These are phyloP conservation scores for Allacma fusca DNA, from an alignment of 2,888 invertebrate species.

Conservation along the genomic window DNA sequence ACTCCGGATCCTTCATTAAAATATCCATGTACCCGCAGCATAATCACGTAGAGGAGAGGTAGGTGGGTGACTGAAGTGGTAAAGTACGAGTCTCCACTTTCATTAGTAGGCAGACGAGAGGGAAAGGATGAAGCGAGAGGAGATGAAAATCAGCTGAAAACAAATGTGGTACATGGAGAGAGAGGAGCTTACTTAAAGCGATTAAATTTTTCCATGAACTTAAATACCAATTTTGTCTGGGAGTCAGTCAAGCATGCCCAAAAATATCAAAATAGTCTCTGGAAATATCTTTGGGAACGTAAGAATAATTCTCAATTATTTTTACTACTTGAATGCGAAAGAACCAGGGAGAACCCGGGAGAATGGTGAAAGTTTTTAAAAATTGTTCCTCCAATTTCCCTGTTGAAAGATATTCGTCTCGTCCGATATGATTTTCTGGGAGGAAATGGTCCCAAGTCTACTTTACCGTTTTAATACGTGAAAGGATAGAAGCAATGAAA, in stretches of 20 bases:
- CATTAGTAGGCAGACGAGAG: background rate
- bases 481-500: background rate
- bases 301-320: background rate
- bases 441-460: constrained; percentile 11
- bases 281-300: too few relatives aligned
- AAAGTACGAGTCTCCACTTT: background rate
- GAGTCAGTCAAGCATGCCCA: too few relatives aligned
- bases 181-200: too few relatives aligned
- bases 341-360: background rate
- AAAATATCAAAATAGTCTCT: too few relatives aligned
- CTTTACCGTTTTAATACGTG: constrained; percentile 16
- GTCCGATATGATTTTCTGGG: background rate
- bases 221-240: too few relatives aligned
- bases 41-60: background rate
- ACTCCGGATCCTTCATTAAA: constrained; percentile 6
- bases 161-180: too few relatives aligned
- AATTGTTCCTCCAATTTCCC: background rate
- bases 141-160: too few relatives aligned
- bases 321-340: background rate
- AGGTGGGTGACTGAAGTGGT: background rate
- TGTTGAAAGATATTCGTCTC: background rate
- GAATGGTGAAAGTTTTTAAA: background rate
- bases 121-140: too few relatives aligned
- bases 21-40: background rate
- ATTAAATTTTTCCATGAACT: too few relatives aligned